phyloP scores from a whole-genome alignment of 2,797 vertebrate genomes.

The Alauda arvensis region DNA sequence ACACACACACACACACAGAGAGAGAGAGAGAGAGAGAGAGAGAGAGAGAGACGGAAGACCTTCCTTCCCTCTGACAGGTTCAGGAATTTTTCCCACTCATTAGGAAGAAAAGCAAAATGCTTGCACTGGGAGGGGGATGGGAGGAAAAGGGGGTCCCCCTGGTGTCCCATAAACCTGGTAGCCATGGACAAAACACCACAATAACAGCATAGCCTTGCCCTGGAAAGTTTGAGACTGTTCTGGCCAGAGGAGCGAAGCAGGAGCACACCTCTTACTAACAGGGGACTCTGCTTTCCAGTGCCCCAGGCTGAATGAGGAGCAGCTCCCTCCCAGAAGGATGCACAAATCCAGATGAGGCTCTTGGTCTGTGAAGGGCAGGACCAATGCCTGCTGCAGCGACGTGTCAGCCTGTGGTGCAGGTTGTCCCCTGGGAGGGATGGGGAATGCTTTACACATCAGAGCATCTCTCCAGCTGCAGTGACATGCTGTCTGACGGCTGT shows the following conservation, averaged over 20 bases:
- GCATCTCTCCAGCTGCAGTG: neutral
- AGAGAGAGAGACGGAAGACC: neutral
- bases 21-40: neutral
- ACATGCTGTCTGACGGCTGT: neutral
- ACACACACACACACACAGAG: rapidly evolving
- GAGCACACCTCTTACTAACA: neutral
- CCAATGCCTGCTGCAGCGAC: rapidly evolving
- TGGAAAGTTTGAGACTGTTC: conserved; percentile 55
- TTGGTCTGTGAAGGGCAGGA: rapidly evolving
- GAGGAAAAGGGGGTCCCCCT: conserved; percentile 47
- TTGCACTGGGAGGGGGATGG: neutral
- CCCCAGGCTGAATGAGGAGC: neutral
- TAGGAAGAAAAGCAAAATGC: conserved; percentile 64
- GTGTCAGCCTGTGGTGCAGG: neutral
- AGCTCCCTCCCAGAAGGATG: neutral
- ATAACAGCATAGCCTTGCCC: conserved; percentile 28
- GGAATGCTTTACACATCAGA: neutral
- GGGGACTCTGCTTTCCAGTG: neutral
- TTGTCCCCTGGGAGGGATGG: neutral
- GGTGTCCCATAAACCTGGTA: conserved; percentile 46
- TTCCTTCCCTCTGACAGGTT: conserved; percentile 62
- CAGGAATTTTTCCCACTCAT: conserved; percentile 69
- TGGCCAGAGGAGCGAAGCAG: rapidly evolving
- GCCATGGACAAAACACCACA: conserved; percentile 38
- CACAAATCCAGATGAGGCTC: neutral